These are phyloP conservation scores for Etia nguti DNA, from an alignment of 2,113 vertebrate species.

Conservation along the genomic window DNA sequence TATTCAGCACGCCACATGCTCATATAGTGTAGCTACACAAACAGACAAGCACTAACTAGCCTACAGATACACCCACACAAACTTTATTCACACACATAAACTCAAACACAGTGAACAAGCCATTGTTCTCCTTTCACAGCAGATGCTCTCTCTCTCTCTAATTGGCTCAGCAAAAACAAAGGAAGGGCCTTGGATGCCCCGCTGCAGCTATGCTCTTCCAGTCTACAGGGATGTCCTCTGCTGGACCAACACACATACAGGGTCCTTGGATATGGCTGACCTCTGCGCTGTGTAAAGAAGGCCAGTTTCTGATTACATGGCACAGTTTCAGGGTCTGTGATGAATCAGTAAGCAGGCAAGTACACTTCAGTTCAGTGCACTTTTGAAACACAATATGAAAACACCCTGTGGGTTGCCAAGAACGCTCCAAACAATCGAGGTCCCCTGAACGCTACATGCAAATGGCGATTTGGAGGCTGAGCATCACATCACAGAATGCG, in stretches of 20 bases:
- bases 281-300: conserved; percentile 43
- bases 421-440: not conserved
- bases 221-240: conserved; percentile 57
- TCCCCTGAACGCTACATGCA: not conserved
- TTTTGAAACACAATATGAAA: conserved; percentile 4
- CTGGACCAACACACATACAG: conserved; percentile 26
- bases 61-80: conserved; percentile 36
- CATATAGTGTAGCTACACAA: conserved; percentile 35
- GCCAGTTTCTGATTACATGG: conserved; percentile 46
- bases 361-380: not conserved
- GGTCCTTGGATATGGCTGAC: conserved; percentile 50
- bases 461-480: not conserved
- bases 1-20: conserved; percentile 31
- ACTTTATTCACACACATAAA: conserved; percentile 16
- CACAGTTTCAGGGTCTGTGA: conserved; percentile 43
- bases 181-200: conserved; percentile 64
- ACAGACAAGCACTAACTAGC: conserved; percentile 27
- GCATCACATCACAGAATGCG: not conserved
- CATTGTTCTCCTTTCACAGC: conserved; percentile 70
- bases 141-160: conserved; percentile 71
- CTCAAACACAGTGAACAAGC: conserved; percentile 47
- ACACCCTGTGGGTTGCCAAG: not conserved
- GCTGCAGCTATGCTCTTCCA: conserved; percentile 31
- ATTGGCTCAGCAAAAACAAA: conserved; percentile 76
- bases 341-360: conserved; percentile 36